Base-by-base conservation (phyloP, 1,140 invertebrate species). In the Octopus sinensis region DNA sequence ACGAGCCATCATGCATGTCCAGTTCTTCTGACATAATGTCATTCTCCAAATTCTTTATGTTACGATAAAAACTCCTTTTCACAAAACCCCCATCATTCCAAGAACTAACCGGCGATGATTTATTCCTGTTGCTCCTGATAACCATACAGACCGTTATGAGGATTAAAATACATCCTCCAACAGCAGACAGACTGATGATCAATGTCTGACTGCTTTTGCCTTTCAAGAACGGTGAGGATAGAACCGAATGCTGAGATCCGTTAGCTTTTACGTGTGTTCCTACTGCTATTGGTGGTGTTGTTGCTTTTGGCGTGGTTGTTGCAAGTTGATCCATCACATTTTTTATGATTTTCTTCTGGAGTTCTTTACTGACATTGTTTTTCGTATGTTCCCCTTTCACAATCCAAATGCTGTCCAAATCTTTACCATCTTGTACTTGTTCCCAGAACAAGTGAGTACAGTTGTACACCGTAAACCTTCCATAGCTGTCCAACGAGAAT, bases 381-480 rank as follows among this genome's bases (percentile, higher is more conserved):
- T 82, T 79, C 6, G 84, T 87, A 54, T 89, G 88, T 10, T 81
- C 79, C 9, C 85, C 84, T 81, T 88, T 86, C 6, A 84, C 82
- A 6, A 89, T 83, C 86, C 86, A 87, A 12, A 89, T 79, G 10
- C 83, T 84, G 81, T 89, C 88, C 10, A 89, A 53, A 5, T 86
- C 56, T 13, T 80, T 52, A 53, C 80, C 81, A 54, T 81, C 71
- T 6, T 96, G 96, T 52, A 98, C 93, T 93, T 98, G 97, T 90
- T 98, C 95, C 84, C 98, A 92, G 88, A 96, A 94, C 6, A 99
- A 86, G 92, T 98, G 97, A 9, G 96, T 96, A n/a, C 86, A 89
- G 89, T 99, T 99, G 85, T 93, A 91, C 1, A 94, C 94, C 84
- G 93, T 93, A 88, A 99, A 90, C 83, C 95, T 92, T 4, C 96